Evolutionary conservation across 1,140 invertebrate species (phyloP).

Genomic region (Sitobion miscanthi): DNA sequence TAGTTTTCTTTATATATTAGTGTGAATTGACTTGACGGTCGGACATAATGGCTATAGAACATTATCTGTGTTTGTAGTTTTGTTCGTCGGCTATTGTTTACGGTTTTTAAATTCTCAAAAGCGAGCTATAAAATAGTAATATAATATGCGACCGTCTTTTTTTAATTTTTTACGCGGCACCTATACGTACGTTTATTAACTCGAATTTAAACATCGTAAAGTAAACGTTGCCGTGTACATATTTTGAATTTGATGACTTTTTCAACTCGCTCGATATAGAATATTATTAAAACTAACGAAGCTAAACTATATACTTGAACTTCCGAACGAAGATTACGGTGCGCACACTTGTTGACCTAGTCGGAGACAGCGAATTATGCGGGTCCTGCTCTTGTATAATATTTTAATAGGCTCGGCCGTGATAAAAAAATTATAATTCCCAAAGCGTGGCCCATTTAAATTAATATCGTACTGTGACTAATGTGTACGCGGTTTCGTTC

Average conservation of each 20-base stretch:
- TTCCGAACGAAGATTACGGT: not conserved
- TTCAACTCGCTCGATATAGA: not conserved
- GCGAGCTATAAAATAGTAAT: not conserved
- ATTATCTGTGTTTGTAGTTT: not conserved
- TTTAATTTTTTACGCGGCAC: not conserved
- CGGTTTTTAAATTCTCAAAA: not conserved
- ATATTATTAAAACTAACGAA: not conserved
- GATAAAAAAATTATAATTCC: not conserved
- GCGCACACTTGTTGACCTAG: too few relatives aligned
- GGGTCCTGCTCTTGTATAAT: not conserved
- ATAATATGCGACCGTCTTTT: not conserved
- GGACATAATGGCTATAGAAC: not conserved
- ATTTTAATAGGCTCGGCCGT: not conserved
- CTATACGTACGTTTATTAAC: too few relatives aligned
- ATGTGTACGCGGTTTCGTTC: not conserved
- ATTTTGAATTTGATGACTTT: not conserved
- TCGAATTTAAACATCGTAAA: not conserved
- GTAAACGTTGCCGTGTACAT: too few relatives aligned
- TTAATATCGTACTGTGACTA: not conserved
- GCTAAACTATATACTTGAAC: not conserved
- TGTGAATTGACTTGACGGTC: not conserved
- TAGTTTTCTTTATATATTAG: not conserved
- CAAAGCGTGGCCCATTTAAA: too few relatives aligned
- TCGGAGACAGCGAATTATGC: not conserved
- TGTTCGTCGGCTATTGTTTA: not conserved